These are phyloP conservation scores for Ormyrus rosae DNA, from an alignment of 2,888 invertebrate genomes.

Conservation along the genomic window DNA sequence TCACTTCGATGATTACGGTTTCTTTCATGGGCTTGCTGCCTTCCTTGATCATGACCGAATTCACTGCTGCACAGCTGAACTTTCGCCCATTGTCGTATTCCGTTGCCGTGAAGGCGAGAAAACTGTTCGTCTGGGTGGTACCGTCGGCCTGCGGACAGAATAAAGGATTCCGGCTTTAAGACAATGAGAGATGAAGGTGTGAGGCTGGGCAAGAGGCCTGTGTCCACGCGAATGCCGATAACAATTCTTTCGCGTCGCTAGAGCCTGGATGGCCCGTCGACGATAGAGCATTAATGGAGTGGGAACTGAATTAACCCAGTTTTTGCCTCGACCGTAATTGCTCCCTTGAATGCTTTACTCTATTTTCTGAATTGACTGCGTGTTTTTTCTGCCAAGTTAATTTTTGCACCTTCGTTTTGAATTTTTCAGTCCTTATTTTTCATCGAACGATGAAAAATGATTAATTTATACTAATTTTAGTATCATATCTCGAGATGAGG, in stretches of 20 bases:
- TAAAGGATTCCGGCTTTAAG: slow-evolving; percentile 26
- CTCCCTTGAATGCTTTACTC: slow-evolving; percentile 25
- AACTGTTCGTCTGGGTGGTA: slow-evolving; percentile 88
- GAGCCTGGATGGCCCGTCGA: slow-evolving; percentile 48
- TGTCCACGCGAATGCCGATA: slow-evolving; percentile 30
- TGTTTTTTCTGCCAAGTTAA: slow-evolving; percentile 2
- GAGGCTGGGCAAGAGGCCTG: not conserved
- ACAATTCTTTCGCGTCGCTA: slow-evolving; percentile 52
- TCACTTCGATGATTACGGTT: slow-evolving; percentile 85
- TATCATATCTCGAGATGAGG: too few relatives aligned
- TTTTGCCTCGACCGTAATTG: slow-evolving; percentile 33
- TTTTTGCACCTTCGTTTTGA: not conserved
- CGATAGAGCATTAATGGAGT: slow-evolving; percentile 48
- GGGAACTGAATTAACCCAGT: slow-evolving; percentile 52
- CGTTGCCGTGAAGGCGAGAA: slow-evolving; percentile 87
- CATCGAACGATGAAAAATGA: not conserved
- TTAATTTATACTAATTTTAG: too few relatives aligned
- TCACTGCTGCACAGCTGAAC: slow-evolving; percentile 89
- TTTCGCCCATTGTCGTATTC: slow-evolving; percentile 88
- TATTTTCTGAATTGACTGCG: too few relatives aligned
- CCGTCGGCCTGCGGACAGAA: slow-evolving; percentile 81
- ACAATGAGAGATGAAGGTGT: not conserved
- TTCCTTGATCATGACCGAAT: slow-evolving; percentile 85
- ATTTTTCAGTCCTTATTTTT: not conserved
- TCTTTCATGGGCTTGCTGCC: slow-evolving; percentile 86